Evolutionary conservation across 2,113 vertebrate genomes (phyloP).

Genomic region (Podarcis cretensis): DNA sequence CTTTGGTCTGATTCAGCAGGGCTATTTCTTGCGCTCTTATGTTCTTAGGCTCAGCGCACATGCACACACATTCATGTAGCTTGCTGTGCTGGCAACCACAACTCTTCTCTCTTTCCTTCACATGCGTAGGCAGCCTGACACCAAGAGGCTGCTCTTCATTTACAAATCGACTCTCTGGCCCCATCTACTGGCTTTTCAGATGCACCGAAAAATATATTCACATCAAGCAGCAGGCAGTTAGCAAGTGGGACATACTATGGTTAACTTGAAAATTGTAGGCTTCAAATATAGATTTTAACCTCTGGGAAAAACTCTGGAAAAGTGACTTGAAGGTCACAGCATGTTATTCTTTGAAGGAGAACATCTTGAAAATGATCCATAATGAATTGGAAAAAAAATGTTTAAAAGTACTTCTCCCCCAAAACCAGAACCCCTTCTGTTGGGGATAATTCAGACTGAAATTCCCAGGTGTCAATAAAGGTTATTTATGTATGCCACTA

Average conservation of each 20-base stretch:
- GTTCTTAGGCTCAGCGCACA: background rate
- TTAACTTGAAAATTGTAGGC: background rate
- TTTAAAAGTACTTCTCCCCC: too few relatives aligned
- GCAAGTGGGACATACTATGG: background rate
- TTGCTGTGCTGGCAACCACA: background rate
- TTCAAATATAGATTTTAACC: background rate
- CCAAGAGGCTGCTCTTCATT: background rate
- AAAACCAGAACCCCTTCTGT: too few relatives aligned
- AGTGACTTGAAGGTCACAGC: too few relatives aligned
- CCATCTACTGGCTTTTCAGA: background rate
- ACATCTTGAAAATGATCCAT: too few relatives aligned
- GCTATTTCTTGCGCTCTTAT: too few relatives aligned
- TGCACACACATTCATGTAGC: background rate
- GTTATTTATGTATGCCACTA: too few relatives aligned
- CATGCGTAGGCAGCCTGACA: rapidly evolving
- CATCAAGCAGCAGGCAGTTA: background rate
- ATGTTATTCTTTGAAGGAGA: too few relatives aligned
- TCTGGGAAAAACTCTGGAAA: too few relatives aligned
- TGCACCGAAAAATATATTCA: background rate
- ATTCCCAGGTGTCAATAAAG: too few relatives aligned
- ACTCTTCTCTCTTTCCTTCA: rapidly evolving
- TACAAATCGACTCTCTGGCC: rapidly evolving
- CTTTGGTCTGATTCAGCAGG: too few relatives aligned
- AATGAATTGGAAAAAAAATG: too few relatives aligned
- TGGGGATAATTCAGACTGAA: too few relatives aligned